Evolutionary conservation across 92 coral and sea anemone species (phyloP).

Genomic region (Scolanthus callimorphus): DNA sequence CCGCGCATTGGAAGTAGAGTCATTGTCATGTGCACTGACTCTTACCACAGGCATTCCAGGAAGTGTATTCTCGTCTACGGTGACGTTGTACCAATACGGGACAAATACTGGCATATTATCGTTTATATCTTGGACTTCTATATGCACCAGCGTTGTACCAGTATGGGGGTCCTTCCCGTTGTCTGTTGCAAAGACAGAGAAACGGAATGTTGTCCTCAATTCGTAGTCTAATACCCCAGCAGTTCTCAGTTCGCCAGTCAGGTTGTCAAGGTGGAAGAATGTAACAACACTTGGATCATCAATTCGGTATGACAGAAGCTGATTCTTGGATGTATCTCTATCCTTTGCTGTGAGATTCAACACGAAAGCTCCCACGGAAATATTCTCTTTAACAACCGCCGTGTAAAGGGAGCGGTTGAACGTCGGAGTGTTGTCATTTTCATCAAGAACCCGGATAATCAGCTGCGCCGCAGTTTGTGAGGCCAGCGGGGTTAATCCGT

Average conservation of each 20-base stretch:
- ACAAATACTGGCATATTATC: conserved; percentile 35
- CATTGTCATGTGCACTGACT: conserved; percentile 6
- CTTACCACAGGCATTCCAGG: conserved; percentile 1
- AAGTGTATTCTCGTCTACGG: neutral
- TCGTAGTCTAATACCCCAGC: neutral
- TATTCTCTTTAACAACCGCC: conserved; percentile 10
- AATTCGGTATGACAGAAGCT: conserved; percentile 9
- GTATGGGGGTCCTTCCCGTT: neutral
- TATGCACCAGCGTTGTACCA: conserved; percentile 1
- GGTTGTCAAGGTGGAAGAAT: neutral
- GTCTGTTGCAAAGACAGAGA: conserved; percentile 17
- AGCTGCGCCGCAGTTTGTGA: conserved; percentile 8
- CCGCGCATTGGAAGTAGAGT: conserved; percentile 7
- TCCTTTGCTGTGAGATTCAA: conserved; percentile 16
- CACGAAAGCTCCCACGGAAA: conserved; percentile 7
- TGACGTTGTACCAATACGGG: neutral
- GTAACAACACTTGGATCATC: neutral
- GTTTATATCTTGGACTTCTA: conserved; percentile 18
- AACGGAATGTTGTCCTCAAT: neutral
- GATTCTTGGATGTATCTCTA: neutral
- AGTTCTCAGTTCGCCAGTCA: neutral
- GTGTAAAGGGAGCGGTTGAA: conserved; percentile 1
- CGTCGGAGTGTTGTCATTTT: neutral
- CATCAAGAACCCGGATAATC: conserved; percentile 9
- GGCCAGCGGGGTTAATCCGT: conserved; percentile 13